Base-by-base conservation (phyloP, 1,140 invertebrate genomes). In the Brachionus rotundiformis region DNA sequence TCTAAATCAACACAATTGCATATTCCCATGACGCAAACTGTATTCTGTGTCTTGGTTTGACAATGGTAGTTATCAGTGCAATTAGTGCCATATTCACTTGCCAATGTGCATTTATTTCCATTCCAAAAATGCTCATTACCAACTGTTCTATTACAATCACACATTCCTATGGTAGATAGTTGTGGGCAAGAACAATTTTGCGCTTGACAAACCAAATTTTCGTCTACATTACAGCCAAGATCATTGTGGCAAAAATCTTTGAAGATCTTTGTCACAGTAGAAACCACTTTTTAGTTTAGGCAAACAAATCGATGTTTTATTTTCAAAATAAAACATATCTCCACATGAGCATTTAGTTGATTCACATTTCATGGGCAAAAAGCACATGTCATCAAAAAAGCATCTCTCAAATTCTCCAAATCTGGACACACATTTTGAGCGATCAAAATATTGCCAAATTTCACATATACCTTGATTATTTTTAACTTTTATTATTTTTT, bases 41-140 rank as follows among this genome's bases (percentile, higher is more conserved):
- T 63, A 11, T 63, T 63, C n/a, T 63, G 59, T 1, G 59, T 63
- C 11, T 7, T 3, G 8, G 59, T 63, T n/a, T 63, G 59, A 3
- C 59, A 63, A 27, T 63, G 59, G 8, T 13, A 63, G 29, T 63
- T 63, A 0, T 31, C 10, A 3, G 59, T 29, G 11, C 59, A 63
- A 63, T 27, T 27, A 13, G 3, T 31, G 2, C 59, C 59, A 23
- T 63, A 63, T 3, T 23, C 3, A 29, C 29, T 63, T 29, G 59
- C 59, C 27, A 23, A 11, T 29, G 29, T 16, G 29, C 59, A 63
- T 63, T 63, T 2, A 10, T 31, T 63, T 27, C 59, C 59, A 31
- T 63, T 31, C 59, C 59, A 63, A 31, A 63, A 63, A n/a, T 63
- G 25, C 11, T 63, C 59, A 63, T 63, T 63, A 13, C 25, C 59